phyloP scores from a whole-genome alignment of 2,113 vertebrate species.

The Phycodurus eques region DNA sequence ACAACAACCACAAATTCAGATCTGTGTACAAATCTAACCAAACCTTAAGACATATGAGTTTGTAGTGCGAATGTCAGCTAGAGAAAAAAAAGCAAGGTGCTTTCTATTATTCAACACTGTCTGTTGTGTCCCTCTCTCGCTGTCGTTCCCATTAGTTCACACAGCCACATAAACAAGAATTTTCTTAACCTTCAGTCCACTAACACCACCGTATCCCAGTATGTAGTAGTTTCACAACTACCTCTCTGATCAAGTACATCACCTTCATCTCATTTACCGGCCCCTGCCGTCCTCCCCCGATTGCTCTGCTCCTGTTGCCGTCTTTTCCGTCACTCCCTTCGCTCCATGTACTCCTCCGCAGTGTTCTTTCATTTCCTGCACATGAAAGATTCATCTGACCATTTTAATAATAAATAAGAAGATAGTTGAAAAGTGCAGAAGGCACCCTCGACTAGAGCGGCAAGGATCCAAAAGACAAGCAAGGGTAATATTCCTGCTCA shows the following conservation, averaged over 20 bases:
- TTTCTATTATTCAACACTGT: slow-evolving; percentile 23
- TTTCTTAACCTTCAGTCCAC: slow-evolving; percentile 18
- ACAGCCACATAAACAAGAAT: slow-evolving; percentile 10
- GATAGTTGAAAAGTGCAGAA: slow-evolving; percentile 56
- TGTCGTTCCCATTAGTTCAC: slow-evolving; percentile 9
- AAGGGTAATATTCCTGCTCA: slow-evolving; percentile 34
- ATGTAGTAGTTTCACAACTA: slow-evolving; percentile 8
- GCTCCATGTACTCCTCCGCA: slow-evolving; percentile 29
- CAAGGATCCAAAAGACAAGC: slow-evolving; percentile 45
- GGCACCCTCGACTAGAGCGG: slow-evolving; percentile 24
- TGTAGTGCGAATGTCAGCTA: too few relatives aligned
- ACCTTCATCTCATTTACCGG: slow-evolving; percentile 5
- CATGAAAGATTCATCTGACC: slow-evolving; percentile 71
- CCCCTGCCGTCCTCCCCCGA: background rate
- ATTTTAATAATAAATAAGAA: slow-evolving; percentile 66
- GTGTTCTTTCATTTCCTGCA: slow-evolving; percentile 70
- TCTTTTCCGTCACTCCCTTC: slow-evolving; percentile 38
- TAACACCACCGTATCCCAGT: background rate
- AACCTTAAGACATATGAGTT: too few relatives aligned
- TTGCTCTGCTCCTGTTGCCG: slow-evolving; percentile 22
- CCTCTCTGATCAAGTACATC: background rate
- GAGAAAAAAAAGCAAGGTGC: background rate
- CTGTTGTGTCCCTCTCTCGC: background rate
- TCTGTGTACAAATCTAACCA: too few relatives aligned
- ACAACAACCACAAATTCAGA: too few relatives aligned